Evolutionary conservation across 2,113 vertebrate genomes (phyloP).

Genomic region (Cinclus cinclus): DNA sequence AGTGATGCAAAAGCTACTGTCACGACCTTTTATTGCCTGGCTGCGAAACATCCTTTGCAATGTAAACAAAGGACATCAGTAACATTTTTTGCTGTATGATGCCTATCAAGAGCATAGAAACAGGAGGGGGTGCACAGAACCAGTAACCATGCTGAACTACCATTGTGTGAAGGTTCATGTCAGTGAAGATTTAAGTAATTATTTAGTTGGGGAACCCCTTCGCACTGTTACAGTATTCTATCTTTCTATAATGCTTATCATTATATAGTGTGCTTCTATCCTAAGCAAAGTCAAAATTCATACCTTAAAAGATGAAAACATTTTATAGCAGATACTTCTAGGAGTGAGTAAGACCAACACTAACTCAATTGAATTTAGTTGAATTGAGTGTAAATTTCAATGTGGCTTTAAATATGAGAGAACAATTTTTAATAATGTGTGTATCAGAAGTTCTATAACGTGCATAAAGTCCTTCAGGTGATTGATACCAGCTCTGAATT

Average conservation of each 20-base stretch:
- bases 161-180: neutral
- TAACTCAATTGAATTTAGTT: neutral
- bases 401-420: neutral
- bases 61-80: constrained; percentile 60
- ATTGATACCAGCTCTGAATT: neutral
- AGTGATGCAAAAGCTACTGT: constrained; percentile 68
- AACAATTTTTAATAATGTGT: neutral
- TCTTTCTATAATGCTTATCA: neutral
- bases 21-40: constrained; percentile 58
- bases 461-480: neutral
- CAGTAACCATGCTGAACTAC: neutral
- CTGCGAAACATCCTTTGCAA: constrained; percentile 62
- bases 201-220: neutral
- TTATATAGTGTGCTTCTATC: neutral
- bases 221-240: neutral
- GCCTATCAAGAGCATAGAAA: constrained; percentile 4
- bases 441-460: neutral
- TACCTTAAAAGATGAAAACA: neutral
- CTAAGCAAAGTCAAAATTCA: neutral
- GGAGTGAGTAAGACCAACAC: neutral
- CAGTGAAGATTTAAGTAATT: neutral
- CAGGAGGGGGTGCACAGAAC: neutral
- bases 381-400: neutral
- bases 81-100: constrained; percentile 62
- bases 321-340: neutral